Evolutionary conservation across 2,113 vertebrate genomes (phyloP).

Genomic region (Corvus moneduloides): DNA sequence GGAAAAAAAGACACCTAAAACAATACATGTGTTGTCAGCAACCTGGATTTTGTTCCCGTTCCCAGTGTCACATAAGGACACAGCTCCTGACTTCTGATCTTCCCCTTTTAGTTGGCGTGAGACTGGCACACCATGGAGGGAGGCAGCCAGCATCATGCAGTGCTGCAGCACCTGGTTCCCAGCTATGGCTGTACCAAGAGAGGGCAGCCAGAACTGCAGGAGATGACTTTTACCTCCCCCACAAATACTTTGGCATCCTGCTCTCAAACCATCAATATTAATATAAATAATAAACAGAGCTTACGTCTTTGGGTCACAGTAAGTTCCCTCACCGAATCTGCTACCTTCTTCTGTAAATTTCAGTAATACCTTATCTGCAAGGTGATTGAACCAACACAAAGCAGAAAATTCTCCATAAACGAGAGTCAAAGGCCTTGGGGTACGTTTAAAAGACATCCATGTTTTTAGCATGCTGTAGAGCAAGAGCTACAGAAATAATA

Average conservation of each 20-base stretch:
- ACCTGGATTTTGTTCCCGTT: background rate
- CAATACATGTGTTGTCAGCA: background rate
- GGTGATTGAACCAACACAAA: background rate
- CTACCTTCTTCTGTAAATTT: background rate
- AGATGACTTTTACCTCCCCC: background rate
- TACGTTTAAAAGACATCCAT: background rate
- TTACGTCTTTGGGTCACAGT: background rate
- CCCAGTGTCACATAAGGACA: background rate
- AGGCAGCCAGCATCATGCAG: rapidly evolving
- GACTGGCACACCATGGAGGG: background rate
- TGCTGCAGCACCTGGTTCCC: conserved; percentile 2
- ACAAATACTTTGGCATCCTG: background rate
- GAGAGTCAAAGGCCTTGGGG: background rate
- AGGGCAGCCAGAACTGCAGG: background rate
- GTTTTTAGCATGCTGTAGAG: background rate
- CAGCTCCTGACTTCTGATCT: background rate
- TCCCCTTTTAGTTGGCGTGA: background rate
- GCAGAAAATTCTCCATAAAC: background rate
- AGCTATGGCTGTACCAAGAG: background rate
- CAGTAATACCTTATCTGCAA: background rate
- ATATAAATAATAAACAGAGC: background rate
- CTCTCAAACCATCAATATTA: background rate
- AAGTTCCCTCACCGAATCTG: background rate
- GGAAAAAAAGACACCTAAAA: background rate
- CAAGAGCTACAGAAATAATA: background rate